Evolutionary conservation across 1,140 invertebrate genomes (phyloP).

Genomic region (Drosophila aff.): DNA sequence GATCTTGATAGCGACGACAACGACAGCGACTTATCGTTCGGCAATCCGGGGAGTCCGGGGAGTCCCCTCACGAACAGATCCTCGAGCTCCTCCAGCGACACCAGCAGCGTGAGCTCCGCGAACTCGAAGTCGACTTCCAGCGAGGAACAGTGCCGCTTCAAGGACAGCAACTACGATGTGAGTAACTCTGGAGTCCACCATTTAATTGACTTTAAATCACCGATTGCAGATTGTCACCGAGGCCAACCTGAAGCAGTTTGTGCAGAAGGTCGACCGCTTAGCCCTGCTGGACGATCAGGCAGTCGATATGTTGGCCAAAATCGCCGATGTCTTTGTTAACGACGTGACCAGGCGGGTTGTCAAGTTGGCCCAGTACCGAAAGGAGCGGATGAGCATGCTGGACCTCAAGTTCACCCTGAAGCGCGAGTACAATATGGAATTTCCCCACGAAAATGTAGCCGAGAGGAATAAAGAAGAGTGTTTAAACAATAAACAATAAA

Average conservation of each 20-base stretch:
- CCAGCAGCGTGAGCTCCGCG: neutral
- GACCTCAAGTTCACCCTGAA: conserved; percentile 57
- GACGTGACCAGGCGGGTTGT: conserved; percentile 44
- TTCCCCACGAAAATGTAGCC: conserved; percentile 12
- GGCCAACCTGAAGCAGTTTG: conserved; percentile 34
- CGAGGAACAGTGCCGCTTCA: conserved; percentile 15
- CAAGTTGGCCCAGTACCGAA: conserved; percentile 42
- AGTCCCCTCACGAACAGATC: conserved; percentile 31
- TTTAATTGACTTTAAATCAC: neutral
- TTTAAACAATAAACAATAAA: neutral
- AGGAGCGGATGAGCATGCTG: neutral
- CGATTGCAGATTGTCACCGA: conserved; percentile 38
- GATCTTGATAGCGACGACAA: conserved; percentile 26
- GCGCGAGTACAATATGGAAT: conserved; percentile 62
- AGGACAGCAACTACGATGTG: conserved; percentile 34
- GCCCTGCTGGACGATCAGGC: conserved; percentile 56
- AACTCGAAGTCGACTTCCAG: neutral
- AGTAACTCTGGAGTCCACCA: neutral
- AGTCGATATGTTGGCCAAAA: conserved; percentile 35
- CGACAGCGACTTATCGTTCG: conserved; percentile 46
- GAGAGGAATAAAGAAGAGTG: neutral
- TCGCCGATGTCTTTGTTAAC: conserved; percentile 43
- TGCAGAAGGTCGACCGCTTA: conserved; percentile 27
- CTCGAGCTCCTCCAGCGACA: conserved; percentile 14
- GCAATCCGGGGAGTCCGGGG: conserved; percentile 16